Conservation (phyloP, 2,113 vertebrate genomes). For the Lagenorhynchus albirostris region DNA sequence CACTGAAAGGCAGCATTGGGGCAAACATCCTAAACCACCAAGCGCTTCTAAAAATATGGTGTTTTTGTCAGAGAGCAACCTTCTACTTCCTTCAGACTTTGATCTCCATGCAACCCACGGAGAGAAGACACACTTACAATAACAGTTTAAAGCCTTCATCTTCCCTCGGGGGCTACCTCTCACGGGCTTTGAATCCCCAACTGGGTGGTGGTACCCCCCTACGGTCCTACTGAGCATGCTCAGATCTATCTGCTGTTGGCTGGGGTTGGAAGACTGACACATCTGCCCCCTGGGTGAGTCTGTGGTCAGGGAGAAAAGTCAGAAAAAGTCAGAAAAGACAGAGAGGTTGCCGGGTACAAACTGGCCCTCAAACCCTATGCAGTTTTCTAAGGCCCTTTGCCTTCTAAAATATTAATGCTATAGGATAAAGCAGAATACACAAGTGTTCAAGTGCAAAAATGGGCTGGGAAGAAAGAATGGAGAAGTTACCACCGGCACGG, state of each 20-base stretch:
- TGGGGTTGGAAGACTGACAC: not conserved
- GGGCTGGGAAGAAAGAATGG: not conserved
- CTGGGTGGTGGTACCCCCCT: not conserved
- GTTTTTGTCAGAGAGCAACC: constrained; percentile 72
- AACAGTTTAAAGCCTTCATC: constrained; percentile 36
- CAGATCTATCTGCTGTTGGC: not conserved
- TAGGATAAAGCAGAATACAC: not conserved
- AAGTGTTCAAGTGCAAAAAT: not conserved
- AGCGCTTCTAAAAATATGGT: constrained; percentile 56
- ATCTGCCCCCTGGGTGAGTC: not conserved
- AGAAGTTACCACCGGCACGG: rapidly evolving
- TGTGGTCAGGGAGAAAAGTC: not conserved
- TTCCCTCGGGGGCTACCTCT: constrained; percentile 46
- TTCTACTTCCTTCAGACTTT: constrained; percentile 69
- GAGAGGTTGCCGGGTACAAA: not conserved
- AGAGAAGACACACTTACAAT: constrained; percentile 52
- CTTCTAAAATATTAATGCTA: not conserved
- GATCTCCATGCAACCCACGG: constrained; percentile 48
- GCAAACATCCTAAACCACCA: constrained; percentile 61
- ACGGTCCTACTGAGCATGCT: constrained; percentile 22
- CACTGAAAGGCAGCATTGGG: constrained; percentile 63
- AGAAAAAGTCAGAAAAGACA: not conserved
- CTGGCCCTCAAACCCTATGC: not conserved
- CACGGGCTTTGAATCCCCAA: not conserved
- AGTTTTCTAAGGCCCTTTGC: not conserved